Evolutionary conservation across 2,797 vertebrate species (phyloP), one percentile per base, ranked within the genome.

Genomic region (Periophthalmus magnuspinnatus): DNA sequence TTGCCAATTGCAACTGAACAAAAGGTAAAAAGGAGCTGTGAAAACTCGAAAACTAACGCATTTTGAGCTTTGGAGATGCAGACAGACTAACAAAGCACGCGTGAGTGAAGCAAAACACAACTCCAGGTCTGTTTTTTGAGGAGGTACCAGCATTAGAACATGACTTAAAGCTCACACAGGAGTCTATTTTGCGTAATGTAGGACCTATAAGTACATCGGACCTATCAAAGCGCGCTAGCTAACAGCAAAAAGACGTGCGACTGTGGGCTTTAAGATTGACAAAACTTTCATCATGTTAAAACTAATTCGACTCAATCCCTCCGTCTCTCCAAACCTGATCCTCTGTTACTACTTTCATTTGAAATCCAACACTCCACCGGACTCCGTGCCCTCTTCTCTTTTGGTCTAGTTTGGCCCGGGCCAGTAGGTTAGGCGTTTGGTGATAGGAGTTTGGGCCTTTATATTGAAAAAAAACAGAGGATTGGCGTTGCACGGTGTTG

Each of bases 261-360:
- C 24, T 32, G 41, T 16, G 6, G 50, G 54, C 19, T 16, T 38
- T 1, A 5, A 62, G 47, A 63, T 41, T 45, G 36, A 67, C 62
- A 8, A 28, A 75, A 74, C 55, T 71, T 78, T 78, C 58, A 55
- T 74, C 67, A 47, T 24, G 38, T 67, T 6, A 48, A 67, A 33
- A 13, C 47, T 58, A 69, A 68, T 74, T 70, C 65, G 63, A 3
- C 60, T 55, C 75, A 78, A 77, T 66, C 64, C 69, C 60, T 65
- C 56, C 6, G 2, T 32, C 56, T 19, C 50, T 33, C 13, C 60
- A 52, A 41, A 48, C 7, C 10, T 57, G 67, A 59, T 71, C 38
- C 69, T 9, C 50, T 67, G 55, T 57, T 70, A n/a, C 69, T 59
- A 1, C 1, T 45, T 71, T 76, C 36, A 54, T 54, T 54, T 54